phyloP scores from a whole-genome alignment of 2,797 vertebrate genomes.

The Orestias chungarensis region DNA sequence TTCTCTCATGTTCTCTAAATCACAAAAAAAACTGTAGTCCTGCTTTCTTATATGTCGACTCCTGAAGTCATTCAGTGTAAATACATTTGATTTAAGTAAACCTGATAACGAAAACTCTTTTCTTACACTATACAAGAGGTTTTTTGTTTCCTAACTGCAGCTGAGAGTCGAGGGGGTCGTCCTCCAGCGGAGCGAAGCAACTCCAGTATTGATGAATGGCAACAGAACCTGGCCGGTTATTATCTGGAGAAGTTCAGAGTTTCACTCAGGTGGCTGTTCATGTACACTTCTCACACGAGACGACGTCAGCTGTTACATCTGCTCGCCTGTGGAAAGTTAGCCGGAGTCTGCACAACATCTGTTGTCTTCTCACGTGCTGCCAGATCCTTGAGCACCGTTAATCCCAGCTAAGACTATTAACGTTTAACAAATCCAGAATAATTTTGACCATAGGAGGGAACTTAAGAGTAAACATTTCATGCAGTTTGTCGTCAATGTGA shows the following conservation, averaged over 20 bases:
- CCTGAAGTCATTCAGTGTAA: no score
- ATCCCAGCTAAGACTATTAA: no score
- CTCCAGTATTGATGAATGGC: slow-evolving; percentile 44
- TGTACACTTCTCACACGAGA: slow-evolving; percentile 50
- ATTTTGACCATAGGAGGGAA: no score
- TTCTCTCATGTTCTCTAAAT: no score
- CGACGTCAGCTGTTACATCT: slow-evolving; percentile 53
- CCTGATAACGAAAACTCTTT: no score
- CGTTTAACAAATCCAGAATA: no score
- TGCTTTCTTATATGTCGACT: no score
- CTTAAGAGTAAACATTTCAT: no score
- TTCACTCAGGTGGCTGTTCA: slow-evolving; percentile 58
- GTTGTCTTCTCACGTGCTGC: slow-evolving; percentile 34
- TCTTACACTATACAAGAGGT: no score
- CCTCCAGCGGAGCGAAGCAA: slow-evolving; percentile 21
- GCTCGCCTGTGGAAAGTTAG: slow-evolving; percentile 24
- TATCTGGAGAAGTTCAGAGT: slow-evolving; percentile 45
- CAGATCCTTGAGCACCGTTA: slow-evolving; percentile 44
- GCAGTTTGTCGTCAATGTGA: no score
- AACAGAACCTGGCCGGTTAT: slow-evolving; percentile 52
- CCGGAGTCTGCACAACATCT: slow-evolving; percentile 45
- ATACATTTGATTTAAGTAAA: no score
- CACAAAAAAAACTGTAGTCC: no score
- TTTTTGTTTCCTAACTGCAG: slow-evolving; percentile 2
- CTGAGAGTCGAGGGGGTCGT: slow-evolving; percentile 15